phyloP scores from a whole-genome alignment of 2,888 invertebrate genomes.

The Protodeltote pygarga region DNA sequence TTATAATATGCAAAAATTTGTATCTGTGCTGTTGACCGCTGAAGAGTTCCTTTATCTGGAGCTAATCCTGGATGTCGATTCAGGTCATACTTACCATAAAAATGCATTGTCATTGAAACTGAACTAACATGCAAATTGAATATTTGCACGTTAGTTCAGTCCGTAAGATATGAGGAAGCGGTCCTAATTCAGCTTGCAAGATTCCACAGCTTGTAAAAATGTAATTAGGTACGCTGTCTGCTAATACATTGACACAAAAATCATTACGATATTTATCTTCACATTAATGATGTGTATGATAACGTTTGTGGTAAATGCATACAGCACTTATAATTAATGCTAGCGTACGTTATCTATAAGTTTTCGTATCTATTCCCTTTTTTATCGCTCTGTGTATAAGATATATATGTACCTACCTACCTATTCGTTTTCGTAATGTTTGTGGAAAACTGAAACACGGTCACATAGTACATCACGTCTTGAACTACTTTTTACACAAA shows the following conservation, averaged over 20 bases:
- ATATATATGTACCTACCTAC: conserved; percentile 20
- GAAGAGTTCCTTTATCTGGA: too few species aligned
- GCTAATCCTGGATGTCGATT: too few species aligned
- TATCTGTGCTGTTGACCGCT: too few species aligned
- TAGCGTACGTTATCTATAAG: conserved; percentile 30
- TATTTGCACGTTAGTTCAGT: too few species aligned
- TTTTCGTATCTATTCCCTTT: conserved; percentile 30
- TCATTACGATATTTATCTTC: conserved; percentile 1
- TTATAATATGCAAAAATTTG: too few species aligned
- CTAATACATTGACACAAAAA: conserved; percentile 1
- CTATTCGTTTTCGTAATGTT: conserved; percentile 36
- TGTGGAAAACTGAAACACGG: conserved; percentile 53
- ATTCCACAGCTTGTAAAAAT: too few species aligned
- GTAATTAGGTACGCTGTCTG: too few species aligned
- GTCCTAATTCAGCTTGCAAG: too few species aligned
- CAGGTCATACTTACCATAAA: too few species aligned
- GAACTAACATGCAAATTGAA: too few species aligned
- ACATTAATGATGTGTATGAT: conserved; percentile 5
- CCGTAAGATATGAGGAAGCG: too few species aligned
- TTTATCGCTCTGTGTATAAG: conserved; percentile 38
- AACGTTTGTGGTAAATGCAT: conserved; percentile 23
- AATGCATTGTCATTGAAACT: too few species aligned
- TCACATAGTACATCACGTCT: conserved; percentile 34
- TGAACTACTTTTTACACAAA: conserved; percentile 20
- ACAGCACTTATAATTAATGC: conserved; percentile 49